Base-by-base conservation (phyloP, 2,797 vertebrate genomes). In the Danio albolineatus region DNA sequence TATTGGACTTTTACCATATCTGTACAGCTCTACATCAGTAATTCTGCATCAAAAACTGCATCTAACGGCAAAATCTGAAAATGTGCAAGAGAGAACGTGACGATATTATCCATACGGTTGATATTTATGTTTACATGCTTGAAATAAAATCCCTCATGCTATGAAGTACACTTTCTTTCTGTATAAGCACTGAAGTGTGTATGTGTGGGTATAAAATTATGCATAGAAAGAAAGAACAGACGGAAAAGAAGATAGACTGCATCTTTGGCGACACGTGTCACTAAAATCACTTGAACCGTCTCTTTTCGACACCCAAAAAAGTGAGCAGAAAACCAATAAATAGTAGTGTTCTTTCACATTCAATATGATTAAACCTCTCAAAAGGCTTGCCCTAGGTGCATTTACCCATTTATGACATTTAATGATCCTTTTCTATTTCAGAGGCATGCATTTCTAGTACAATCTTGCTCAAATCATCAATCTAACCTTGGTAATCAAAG, bases 181-280 rank as follows among this genome's bases (percentile, higher is more conserved):
- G 9, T 54, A 1, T 66, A 38, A 53, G 59, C 46, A 19, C 36
- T 69, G 5, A 39, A 64, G n/a, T 38, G 19, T 43, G 41, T 21
- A 49, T 28, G 12, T 6, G 28, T n/a, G 28, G 0, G 16, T 39
- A 74, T 8, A 39, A 4, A 44, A 19, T 6, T 16, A 19, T 43
- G 6, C n/a, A 54, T 10, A 19, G 36, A 28, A 16, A 13, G 5
- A 64, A 9, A 44, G 2, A 36, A 10, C 28, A 36, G 44, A 60
- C 7, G 76, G 19, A 28, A 28, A 28, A 28, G 28, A 28, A 1
- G 28, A 28, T 1, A 39, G 2, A 53, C 28, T 28, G 28, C 10
- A 60, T 79, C 76, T 79, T 79, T 79, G 76, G 76, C 56, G 51
- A 38, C 57, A 70, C 39, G 17, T n/a, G 17, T 64, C 8, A 49